Evolutionary conservation across 2,888 invertebrate species (phyloP), one percentile per base, ranked within the genome.

Genomic region (Lomographa bimaculata): DNA sequence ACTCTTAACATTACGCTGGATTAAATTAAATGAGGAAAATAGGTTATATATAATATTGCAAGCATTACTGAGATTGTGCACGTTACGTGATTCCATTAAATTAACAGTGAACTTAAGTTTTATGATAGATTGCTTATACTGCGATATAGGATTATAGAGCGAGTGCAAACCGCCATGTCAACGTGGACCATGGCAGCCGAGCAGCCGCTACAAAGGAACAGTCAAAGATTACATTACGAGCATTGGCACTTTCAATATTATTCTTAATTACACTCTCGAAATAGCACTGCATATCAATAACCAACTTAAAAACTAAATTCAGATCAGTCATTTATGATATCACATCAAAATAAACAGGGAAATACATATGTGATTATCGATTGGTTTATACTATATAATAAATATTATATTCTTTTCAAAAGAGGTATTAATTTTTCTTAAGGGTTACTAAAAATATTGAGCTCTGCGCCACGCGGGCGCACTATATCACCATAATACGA

Each of bases 291-390:
- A 79, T 81, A 87, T 85, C 74, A 81, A 86, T 85, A 89, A 90
- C 79, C 89, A 90, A 90, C 90, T 90, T 90, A 89, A 86, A 89
- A 90, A 90, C 90, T 89, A 89, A 90, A 87, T 89, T 89, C 90
- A 90, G 90, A 90, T 90, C 90, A 90, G 90, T 90, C 90, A 86
- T 90, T 90, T 89, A 89, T 89, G 90, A 89, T 90, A 90, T 90
- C 90, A 90, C 90, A 90, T 90, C 89, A 89, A 90, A 90, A 90
- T 87, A 90, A 89, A 87, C 81, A 83, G 89, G 87, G 82, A 83
- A 85, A 87, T 89, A 90, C 79, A 87, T 87, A 85, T 79, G 86
- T 85, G 87, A 86, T 86, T 71, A 81, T 83, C 75, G 81, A 81
- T 84, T 83, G 82, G 79, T 79, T n/a, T 85, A 85, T 83, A 82